These are phyloP conservation scores for Chiloscyllium punctatum DNA, from an alignment of 2,797 vertebrate genomes.

Conservation along the genomic window DNA sequence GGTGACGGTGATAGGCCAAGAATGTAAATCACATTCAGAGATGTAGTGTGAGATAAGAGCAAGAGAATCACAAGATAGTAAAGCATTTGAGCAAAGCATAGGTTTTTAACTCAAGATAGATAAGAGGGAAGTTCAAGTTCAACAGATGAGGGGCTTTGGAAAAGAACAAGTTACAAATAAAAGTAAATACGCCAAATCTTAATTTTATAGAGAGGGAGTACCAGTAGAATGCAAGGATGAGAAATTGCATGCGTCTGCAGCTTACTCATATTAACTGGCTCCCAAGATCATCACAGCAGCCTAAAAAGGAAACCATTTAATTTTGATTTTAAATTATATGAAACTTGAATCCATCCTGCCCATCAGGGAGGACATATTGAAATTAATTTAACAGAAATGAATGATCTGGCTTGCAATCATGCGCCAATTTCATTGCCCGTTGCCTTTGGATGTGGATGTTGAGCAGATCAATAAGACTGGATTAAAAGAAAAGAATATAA, in stretches of 20 bases:
- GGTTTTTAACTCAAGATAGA: not conserved
- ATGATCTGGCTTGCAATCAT: not conserved
- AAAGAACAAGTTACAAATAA: not conserved
- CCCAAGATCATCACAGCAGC: not conserved
- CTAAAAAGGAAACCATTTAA: not conserved
- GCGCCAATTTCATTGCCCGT: not conserved
- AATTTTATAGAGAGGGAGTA: not conserved
- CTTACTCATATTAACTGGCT: not conserved
- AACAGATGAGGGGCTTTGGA: not conserved
- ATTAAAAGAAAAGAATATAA: constrained; percentile 31
- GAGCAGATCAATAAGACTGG: constrained; percentile 14
- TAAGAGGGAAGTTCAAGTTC: not conserved
- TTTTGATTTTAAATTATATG: not conserved
- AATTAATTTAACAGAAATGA: constrained; percentile 23
- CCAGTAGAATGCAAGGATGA: not conserved
- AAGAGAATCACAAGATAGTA: not conserved
- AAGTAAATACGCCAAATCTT: not conserved
- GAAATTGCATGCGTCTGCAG: not conserved
- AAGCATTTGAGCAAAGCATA: not conserved
- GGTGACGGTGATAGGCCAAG: not conserved
- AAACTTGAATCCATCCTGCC: constrained; percentile 8
- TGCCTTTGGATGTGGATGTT: constrained; percentile 9
- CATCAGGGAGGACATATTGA: constrained; percentile 26
- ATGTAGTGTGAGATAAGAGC: not conserved
- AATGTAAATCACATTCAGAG: not conserved